Evolutionary conservation across 2,113 vertebrate genomes (phyloP).

Genomic region (Chiloscyllium plagiosum): DNA sequence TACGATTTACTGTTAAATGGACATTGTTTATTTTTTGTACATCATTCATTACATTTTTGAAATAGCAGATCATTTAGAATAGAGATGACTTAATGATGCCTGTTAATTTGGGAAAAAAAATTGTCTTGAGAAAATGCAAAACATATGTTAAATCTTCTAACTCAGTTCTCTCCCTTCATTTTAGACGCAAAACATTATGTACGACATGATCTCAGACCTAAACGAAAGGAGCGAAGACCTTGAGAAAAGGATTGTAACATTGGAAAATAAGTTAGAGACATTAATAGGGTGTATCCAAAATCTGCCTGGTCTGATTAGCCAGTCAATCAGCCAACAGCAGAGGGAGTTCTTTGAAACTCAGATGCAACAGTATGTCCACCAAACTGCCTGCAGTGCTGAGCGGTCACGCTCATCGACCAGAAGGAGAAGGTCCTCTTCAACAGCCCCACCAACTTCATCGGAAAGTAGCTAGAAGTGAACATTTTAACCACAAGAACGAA

Average conservation of each 20-base stretch:
- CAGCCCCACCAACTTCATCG: slow-evolving; percentile 92
- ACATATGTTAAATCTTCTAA: slow-evolving; percentile 35
- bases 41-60: slow-evolving; percentile 36
- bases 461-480: slow-evolving; percentile 95
- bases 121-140: neutral
- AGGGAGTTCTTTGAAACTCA: slow-evolving; percentile 88
- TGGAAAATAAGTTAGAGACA: slow-evolving; percentile 94
- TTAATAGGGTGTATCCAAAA: slow-evolving; percentile 89
- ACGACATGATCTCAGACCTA: slow-evolving; percentile 96
- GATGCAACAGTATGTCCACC: slow-evolving; percentile 83
- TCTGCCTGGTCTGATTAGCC: slow-evolving; percentile 89
- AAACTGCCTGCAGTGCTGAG: slow-evolving; percentile 68
- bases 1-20: neutral
- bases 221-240: slow-evolving; percentile 96
- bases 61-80: neutral
- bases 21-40: neutral
- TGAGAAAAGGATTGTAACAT: slow-evolving; percentile 90
- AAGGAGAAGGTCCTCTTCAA: slow-evolving; percentile 84
- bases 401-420: slow-evolving; percentile 84
- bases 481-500: slow-evolving; percentile 71
- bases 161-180: slow-evolving; percentile 48
- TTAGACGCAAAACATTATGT: slow-evolving; percentile 98
- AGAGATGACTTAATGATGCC: slow-evolving; percentile 11
- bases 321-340: slow-evolving; percentile 91
- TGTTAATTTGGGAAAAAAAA: neutral